Conservation (phyloP, 2,113 vertebrate genomes). For the Xiphophorus hellerii region DNA sequence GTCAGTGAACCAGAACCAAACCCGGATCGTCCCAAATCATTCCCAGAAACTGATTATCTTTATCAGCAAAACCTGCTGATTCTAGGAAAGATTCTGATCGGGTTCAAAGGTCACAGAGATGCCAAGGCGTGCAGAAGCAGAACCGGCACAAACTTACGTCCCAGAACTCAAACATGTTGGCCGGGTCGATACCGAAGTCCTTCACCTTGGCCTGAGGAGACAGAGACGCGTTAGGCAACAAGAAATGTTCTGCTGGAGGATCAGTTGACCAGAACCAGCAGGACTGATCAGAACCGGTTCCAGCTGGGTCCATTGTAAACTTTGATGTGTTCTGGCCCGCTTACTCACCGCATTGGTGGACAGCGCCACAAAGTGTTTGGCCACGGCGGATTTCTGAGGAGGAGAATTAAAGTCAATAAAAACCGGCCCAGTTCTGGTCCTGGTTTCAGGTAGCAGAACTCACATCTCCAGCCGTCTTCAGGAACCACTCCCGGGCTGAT, state of each 20-base stretch:
- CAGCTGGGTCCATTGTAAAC: not conserved
- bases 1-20: not conserved
- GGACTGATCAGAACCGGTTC: not conserved
- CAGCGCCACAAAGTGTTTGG: constrained; percentile 97
- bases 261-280: not conserved
- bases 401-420: not conserved
- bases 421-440: not conserved
- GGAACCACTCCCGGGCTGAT: constrained; percentile 95
- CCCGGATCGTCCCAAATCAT: no score
- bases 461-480: constrained; percentile 87
- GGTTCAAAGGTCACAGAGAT: not conserved
- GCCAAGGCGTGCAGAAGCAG: not conserved
- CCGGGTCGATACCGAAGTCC: constrained; percentile 95
- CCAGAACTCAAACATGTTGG: constrained; percentile 99
- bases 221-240: not conserved
- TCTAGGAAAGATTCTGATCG: not conserved
- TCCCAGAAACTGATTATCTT: no score
- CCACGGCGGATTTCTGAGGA: constrained; percentile 87
- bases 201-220: constrained; percentile 89
- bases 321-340: not conserved
- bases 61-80: not conserved
- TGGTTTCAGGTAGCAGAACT: constrained; percentile 30
- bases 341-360: constrained; percentile 94
- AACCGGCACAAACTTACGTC: constrained; percentile 84
- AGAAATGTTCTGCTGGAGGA: not conserved